Evolutionary conservation across 2,113 vertebrate genomes (phyloP).

Genomic region (Menura novaehollandiae): DNA sequence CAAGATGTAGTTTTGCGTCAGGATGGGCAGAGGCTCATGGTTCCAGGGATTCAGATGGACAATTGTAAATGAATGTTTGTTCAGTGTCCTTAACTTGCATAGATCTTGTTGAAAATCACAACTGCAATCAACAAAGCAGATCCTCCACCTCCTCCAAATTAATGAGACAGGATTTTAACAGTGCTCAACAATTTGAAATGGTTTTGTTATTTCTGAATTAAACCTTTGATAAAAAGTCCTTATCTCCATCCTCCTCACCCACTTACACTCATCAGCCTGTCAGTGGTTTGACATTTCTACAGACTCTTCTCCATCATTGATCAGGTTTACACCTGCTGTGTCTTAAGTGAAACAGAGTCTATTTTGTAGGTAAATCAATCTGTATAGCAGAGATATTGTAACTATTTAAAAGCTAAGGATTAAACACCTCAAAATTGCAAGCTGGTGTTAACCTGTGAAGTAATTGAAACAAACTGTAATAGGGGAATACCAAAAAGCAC

Average conservation of each 20-base stretch:
- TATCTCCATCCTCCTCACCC: background rate
- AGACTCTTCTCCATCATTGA: background rate
- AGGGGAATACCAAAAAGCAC: background rate
- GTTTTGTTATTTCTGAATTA: conserved; percentile 5
- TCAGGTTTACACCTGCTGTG: background rate
- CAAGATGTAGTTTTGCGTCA: background rate
- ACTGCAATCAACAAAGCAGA: background rate
- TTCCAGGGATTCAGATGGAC: background rate
- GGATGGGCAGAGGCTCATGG: background rate
- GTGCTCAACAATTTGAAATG: background rate
- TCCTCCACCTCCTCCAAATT: background rate
- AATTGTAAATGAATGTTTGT: background rate
- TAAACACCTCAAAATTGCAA: background rate
- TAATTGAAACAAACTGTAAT: background rate
- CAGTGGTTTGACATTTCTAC: conserved; percentile 42
- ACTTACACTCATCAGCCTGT: background rate
- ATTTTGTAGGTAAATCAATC: background rate
- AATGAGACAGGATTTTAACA: background rate
- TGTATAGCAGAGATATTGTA: background rate
- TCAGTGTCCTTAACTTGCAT: background rate
- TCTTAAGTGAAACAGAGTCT: background rate
- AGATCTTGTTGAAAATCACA: background rate
- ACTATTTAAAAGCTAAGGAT: background rate
- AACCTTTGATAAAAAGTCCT: background rate
- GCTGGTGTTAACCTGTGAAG: background rate